These are phyloP conservation scores for Thripadectes ignobilis DNA, from an alignment of 2,797 vertebrate species.

Conservation along the genomic window DNA sequence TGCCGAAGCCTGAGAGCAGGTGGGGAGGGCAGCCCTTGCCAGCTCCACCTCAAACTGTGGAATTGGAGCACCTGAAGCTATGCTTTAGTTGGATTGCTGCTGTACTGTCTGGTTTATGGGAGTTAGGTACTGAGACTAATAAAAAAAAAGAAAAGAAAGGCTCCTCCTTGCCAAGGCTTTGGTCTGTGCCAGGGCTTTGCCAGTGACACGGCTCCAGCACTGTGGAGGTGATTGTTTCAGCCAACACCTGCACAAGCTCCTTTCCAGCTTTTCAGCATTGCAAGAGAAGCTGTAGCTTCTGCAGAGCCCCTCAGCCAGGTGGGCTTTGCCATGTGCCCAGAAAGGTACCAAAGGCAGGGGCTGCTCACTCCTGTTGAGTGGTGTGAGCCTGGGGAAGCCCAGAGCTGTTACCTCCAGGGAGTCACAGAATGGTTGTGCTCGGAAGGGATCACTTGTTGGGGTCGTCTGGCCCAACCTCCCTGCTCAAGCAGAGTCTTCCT, in stretches of 20 bases:
- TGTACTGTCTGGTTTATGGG: background rate
- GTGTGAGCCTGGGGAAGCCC: background rate
- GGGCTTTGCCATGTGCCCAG: background rate
- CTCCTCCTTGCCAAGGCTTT: background rate
- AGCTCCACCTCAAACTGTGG: constrained; percentile 26
- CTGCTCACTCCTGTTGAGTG: background rate
- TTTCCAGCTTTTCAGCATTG: background rate
- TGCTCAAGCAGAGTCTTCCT: background rate
- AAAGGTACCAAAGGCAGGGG: background rate
- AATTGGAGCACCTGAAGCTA: constrained; percentile 46
- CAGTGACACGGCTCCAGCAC: background rate
- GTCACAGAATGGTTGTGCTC: background rate
- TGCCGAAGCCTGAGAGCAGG: background rate
- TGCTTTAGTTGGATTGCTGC: constrained; percentile 18
- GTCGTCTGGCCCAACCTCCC: background rate
- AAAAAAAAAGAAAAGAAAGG: background rate
- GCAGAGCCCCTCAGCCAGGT: background rate
- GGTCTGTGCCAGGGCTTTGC: background rate
- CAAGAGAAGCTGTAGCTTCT: background rate
- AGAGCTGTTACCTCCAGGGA: background rate
- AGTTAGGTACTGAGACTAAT: background rate
- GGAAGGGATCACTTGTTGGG: background rate
- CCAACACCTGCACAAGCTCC: background rate
- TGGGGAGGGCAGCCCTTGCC: constrained; percentile 34
- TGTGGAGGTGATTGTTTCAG: background rate